Evolutionary conservation across 2,113 vertebrate species (phyloP).

Genomic region (Onychostruthus taczanowskii): DNA sequence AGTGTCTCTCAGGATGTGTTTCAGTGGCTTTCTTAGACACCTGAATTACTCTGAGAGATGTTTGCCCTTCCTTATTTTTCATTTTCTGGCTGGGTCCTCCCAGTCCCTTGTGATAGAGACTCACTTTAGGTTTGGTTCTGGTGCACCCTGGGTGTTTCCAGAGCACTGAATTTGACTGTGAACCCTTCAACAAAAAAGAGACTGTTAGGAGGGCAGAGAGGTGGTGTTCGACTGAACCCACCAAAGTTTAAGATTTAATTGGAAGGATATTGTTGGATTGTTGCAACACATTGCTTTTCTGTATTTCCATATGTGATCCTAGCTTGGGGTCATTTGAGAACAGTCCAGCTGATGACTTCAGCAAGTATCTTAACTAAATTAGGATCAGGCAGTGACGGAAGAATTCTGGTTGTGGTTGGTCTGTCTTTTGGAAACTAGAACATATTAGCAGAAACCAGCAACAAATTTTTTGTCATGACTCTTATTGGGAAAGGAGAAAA

Average conservation of each 20-base stretch:
- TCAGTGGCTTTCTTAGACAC: not conserved
- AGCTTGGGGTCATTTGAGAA: constrained; percentile 69
- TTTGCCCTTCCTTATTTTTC: not conserved
- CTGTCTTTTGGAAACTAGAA: constrained; percentile 59
- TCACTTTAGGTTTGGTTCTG: not conserved
- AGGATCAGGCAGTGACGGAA: constrained; percentile 68
- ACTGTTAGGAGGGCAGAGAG: not conserved
- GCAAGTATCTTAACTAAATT: constrained; percentile 69
- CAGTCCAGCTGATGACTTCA: constrained; percentile 71
- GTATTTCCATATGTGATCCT: constrained; percentile 69
- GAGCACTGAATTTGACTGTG: not conserved
- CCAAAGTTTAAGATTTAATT: constrained; percentile 42
- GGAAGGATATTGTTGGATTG: constrained; percentile 60
- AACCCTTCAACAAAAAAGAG: not conserved
- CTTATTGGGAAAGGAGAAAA: constrained; percentile 54
- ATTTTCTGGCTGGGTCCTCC: not conserved
- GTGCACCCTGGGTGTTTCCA: not conserved
- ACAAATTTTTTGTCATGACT: constrained; percentile 48
- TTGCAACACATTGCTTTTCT: constrained; percentile 64
- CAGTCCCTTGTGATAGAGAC: accelerated
- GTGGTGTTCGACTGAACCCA: not conserved
- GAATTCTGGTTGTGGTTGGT: constrained; percentile 66
- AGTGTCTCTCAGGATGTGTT: not conserved
- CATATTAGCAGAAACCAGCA: constrained; percentile 45
- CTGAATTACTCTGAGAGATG: not conserved